Evolutionary conservation across 1,140 invertebrate species (phyloP).

Genomic region (Lycorma delicatula): DNA sequence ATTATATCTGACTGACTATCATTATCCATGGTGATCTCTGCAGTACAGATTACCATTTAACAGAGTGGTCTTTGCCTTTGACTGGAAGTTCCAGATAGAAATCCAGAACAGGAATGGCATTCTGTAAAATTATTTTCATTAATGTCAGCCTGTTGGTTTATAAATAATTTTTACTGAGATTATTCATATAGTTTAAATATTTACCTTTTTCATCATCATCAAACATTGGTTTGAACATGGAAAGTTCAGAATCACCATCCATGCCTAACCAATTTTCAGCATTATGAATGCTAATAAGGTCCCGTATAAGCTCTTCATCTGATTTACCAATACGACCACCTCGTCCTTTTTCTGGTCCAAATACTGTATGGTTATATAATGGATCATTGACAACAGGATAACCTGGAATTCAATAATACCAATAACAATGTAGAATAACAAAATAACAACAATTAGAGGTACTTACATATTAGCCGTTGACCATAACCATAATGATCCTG

Average conservation of each 20-base stretch:
- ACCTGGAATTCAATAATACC: too few species aligned
- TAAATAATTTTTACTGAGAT: conserved; percentile 13
- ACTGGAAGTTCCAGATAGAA: too few species aligned
- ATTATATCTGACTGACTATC: too few species aligned
- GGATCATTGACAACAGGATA: conserved; percentile 96
- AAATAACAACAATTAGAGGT: too few species aligned
- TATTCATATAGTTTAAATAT: neutral
- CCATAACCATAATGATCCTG: too few species aligned
- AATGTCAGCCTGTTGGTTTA: neutral
- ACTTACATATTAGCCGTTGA: too few species aligned
- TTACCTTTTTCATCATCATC: conserved; percentile 44
- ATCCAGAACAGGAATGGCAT: too few species aligned
- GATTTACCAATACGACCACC: conserved; percentile 85
- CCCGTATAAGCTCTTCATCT: conserved; percentile 80
- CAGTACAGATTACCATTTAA: too few species aligned
- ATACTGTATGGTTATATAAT: conserved; percentile 86
- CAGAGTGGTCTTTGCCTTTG: too few species aligned
- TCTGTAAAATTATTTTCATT: neutral
- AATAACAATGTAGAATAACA: too few species aligned
- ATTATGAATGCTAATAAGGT: conserved; percentile 85
- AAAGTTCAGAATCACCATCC: conserved; percentile 76
- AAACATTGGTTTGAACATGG: conserved; percentile 62
- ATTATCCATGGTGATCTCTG: too few species aligned
- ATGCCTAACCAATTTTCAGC: conserved; percentile 89
- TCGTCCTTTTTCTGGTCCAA: conserved; percentile 86